Base-by-base conservation (phyloP, 1,140 invertebrate species). In the Panulirus ornatus region DNA sequence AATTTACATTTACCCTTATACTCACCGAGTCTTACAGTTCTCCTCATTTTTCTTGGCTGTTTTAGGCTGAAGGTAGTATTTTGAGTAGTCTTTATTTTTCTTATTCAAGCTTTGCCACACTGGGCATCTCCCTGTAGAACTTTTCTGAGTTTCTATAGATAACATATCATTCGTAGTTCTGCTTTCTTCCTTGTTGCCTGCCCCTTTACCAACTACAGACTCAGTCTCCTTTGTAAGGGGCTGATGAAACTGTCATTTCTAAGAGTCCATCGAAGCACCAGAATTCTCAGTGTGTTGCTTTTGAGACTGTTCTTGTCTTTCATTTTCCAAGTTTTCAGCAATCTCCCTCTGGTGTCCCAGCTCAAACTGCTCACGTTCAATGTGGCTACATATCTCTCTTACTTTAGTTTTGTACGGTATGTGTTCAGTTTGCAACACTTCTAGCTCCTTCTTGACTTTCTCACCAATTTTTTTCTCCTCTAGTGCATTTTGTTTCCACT, bases 321-420 rank as follows among this genome's bases (percentile, higher is more conserved):
- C 63, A 11, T 89, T 89, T 70, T 89, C 79, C 66, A 89, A 0
- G 34, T 54, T 89, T 5, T 51, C 36, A 71, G 83, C 75, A 0
- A 38, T 36, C 47, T 89, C 78, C 36, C 87, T 89, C 78, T 89
- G 78, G 34, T 83, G 78, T 2, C 87, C 87, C 40, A 89, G 42
- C 42, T 89, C 87, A 83, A 89, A 89, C 79, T 82, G 78, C 34
- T 73, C 58, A 40, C 63, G 63, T 38, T 89, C 78, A 27, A 82
- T 63, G 3, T 5, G 16, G 30, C 34, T 54, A 8, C 30, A 30
- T 30, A n/a, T 47, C 44, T 89, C 79, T 63, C 83, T 79, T 1
- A 58, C 16, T 30, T 71, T 42, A 5, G n/a, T 71, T 8, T n/a
- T 51, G 14, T 27, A 75, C 16, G 54, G 36, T 14, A 36, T 75